Conservation (phyloP, 1,140 invertebrate species). For the Stenopsyche tienmushanensis region DNA sequence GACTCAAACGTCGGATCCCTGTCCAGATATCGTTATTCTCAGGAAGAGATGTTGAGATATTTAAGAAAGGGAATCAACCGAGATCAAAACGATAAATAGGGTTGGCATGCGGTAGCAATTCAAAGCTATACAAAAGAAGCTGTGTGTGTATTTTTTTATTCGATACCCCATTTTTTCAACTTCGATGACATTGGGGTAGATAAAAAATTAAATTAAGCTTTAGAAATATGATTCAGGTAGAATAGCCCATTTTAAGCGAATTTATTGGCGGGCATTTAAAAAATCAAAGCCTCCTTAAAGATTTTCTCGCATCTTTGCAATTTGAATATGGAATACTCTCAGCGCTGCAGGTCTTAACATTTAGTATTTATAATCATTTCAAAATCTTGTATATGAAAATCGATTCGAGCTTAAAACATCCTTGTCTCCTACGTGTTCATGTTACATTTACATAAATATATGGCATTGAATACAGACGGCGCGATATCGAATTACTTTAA, state of each 20-base stretch:
- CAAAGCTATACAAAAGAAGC: neutral
- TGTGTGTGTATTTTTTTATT: neutral
- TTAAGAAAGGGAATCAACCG: neutral
- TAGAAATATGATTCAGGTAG: neutral
- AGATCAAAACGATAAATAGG: neutral
- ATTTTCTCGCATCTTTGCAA: too few species aligned
- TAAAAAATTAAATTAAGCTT: neutral
- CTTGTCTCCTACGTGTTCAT: too few species aligned
- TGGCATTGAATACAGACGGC: too few species aligned
- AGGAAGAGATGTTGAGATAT: slow-evolving; percentile 4
- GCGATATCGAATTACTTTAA: too few species aligned
- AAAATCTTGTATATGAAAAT: too few species aligned
- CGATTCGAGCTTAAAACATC: too few species aligned
- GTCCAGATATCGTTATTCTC: neutral
- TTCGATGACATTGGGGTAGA: too few species aligned
- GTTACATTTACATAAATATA: too few species aligned
- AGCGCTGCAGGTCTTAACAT: too few species aligned
- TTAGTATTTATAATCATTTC: too few species aligned
- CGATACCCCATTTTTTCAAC: too few species aligned
- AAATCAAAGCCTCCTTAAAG: neutral
- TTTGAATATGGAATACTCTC: too few species aligned
- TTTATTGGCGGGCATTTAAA: neutral
- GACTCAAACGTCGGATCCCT: neutral
- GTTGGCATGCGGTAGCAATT: neutral
- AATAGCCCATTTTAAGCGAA: neutral